phyloP scores from a whole-genome alignment of 2,888 invertebrate genomes.

The Branchellion lobata region DNA sequence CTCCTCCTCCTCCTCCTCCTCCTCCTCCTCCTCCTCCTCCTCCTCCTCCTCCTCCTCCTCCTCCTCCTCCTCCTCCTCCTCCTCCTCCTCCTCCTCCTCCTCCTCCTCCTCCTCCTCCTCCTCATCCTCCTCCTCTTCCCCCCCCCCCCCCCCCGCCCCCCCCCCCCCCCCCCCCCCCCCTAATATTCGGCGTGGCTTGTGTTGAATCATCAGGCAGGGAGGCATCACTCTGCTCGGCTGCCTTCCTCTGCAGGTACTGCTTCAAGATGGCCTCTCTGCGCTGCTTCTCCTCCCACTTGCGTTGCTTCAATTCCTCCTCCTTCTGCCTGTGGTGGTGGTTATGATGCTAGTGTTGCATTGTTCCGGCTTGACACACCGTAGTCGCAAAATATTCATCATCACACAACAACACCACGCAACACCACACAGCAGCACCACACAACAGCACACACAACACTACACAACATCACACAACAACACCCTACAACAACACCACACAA shows the following conservation, averaged over 20 bases:
- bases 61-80: not conserved
- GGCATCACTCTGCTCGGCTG: constrained; percentile 68
- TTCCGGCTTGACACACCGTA: constrained; percentile 89
- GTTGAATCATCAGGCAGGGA: constrained; percentile 69
- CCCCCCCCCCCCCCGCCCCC: too few species aligned
- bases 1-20: too few species aligned
- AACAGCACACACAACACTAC: too few species aligned
- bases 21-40: too few species aligned
- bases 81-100: not conserved
- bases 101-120: too few species aligned
- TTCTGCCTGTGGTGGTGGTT: constrained; percentile 65
- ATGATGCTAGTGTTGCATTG: constrained; percentile 55
- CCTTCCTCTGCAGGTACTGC: constrained; percentile 88
- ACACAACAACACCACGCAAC: too few species aligned
- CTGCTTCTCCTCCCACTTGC: constrained; percentile 80
- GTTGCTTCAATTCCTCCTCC: constrained; percentile 71
- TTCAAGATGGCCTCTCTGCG: constrained; percentile 83
- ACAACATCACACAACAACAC: too few species aligned
- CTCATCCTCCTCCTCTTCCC: too few species aligned
- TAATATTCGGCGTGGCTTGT: not conserved
- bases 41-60: too few species aligned
- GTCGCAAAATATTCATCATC: constrained; percentile 89
- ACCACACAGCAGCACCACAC: too few species aligned
- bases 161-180: not conserved
- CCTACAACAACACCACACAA: too few species aligned